Base-by-base conservation (phyloP, 2,888 invertebrate genomes). In the Chromoteleia sp. region DNA sequence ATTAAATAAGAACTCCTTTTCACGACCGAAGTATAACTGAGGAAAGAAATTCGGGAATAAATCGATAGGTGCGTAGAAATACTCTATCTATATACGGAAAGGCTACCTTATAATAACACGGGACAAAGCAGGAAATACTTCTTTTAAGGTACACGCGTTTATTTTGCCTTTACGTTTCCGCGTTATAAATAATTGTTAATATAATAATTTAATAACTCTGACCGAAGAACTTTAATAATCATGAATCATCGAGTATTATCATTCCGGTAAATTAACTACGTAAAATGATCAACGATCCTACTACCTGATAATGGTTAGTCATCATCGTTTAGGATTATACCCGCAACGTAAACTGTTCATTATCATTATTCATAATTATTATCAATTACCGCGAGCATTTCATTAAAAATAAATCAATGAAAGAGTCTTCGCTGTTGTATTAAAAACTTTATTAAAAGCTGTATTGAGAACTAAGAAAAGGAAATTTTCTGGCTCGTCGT, bases 271-370 rank as follows among this genome's bases (percentile, higher is more conserved):
- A 61, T 71, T 61, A 71, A 50, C 52, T 41, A 17, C 41, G 41
- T 71, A 71, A 71, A 71, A 71, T 71, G 59, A 71, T 71, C 61
- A 52, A 71, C 50, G 61, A 71, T 71, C 41, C 39, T 30, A 71
- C 39, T 61, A 71, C 33, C 61, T 61, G 59, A 52, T 71, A 71
- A 61, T 61, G 56, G 68, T 56, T 56, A 52, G 56, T 68, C 54
- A 59, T 61, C 61, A 43, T 41, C 73, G 52, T 61, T 73, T 61
- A 73, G 61, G 8, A 73, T 61, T 73, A 61, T 12, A 21, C 39
- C 30, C 36, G 10, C 29, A 36, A 36, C 21, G 12, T 33, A 43
- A 39, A 59, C 50, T 71, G 41, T 29, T 67, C 17, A 12, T 54
- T 54, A 54, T 19, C 54, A 19, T 54, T 54, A 67, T 41, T 41